Evolutionary conservation across 1,140 invertebrate genomes (phyloP).

Genomic region (Cotesia typhae): DNA sequence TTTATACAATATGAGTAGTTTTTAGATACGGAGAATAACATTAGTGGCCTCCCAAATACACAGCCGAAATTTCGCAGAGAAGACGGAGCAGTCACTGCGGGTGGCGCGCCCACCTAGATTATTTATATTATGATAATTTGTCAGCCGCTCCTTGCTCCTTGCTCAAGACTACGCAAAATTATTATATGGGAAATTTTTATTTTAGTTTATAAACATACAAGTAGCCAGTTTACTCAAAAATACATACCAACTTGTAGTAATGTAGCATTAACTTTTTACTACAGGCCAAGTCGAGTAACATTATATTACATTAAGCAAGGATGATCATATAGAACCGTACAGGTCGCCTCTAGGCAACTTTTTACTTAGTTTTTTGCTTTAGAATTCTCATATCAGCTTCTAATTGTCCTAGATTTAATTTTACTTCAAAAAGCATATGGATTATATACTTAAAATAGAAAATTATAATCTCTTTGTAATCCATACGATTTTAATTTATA

Average conservation of each 20-base stretch:
- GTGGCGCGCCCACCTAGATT: slow-evolving; percentile 22
- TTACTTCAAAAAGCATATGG: no score
- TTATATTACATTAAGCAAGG: neutral
- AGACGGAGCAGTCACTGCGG: neutral
- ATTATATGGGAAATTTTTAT: neutral
- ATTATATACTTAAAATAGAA: no score
- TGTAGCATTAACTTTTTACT: no score
- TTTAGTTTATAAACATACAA: neutral
- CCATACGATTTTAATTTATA: no score
- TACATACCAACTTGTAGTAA: neutral
- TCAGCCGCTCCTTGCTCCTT: slow-evolving; percentile 2
- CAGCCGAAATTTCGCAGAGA: slow-evolving; percentile 2
- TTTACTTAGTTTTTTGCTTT: slow-evolving; percentile 16
- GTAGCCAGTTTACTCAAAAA: neutral
- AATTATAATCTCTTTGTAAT: no score
- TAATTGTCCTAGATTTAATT: no score
- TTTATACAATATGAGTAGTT: no score
- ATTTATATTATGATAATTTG: slow-evolving; percentile 22
- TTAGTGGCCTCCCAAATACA: neutral
- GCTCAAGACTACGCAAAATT: neutral
- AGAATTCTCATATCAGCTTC: no score
- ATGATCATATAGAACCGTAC: slow-evolving; percentile 2
- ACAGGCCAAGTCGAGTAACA: neutral
- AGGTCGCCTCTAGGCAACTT: slow-evolving; percentile 35
- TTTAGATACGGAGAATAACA: no score